Conservation (phyloP, 2,797 vertebrate genomes). For the Trichosurus vulpecula region DNA sequence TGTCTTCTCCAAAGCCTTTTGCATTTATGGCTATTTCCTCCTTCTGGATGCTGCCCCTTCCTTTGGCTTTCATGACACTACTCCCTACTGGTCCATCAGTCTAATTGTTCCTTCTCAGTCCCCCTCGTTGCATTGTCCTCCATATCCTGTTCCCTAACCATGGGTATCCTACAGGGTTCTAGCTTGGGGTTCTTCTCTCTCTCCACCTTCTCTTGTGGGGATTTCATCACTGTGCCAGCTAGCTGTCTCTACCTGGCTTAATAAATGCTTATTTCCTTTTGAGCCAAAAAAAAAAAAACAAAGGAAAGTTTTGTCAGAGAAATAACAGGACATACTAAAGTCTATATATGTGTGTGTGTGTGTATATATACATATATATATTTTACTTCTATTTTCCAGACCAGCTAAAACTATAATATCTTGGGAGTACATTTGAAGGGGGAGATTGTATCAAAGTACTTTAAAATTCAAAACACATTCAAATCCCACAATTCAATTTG, state of each 20-base stretch:
- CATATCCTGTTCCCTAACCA: not conserved
- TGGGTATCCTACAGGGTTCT: not conserved
- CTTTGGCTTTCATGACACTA: no score
- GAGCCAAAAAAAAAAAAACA: constrained; percentile 38
- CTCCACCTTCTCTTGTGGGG: not conserved
- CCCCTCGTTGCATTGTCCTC: not conserved
- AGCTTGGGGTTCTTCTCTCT: not conserved
- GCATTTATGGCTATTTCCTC: no score
- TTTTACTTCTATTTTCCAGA: constrained; percentile 11
- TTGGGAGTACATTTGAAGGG: not conserved
- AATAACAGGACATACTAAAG: constrained; percentile 61
- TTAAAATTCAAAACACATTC: not conserved
- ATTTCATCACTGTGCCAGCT: not conserved
- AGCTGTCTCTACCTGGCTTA: not conserved
- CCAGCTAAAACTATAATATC: constrained; percentile 34
- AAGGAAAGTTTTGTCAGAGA: constrained; percentile 59
- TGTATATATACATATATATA: no score
- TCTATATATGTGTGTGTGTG: no score
- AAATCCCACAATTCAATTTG: not conserved
- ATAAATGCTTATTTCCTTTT: constrained; percentile 15
- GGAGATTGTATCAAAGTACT: not conserved
- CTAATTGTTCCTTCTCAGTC: not conserved
- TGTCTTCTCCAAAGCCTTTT: no score
- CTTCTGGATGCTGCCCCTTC: no score
- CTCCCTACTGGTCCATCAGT: not conserved